Evolutionary conservation across 2,113 vertebrate genomes (phyloP), one percentile per base, ranked within the genome.

Genomic region (Ceyx melanurus): DNA sequence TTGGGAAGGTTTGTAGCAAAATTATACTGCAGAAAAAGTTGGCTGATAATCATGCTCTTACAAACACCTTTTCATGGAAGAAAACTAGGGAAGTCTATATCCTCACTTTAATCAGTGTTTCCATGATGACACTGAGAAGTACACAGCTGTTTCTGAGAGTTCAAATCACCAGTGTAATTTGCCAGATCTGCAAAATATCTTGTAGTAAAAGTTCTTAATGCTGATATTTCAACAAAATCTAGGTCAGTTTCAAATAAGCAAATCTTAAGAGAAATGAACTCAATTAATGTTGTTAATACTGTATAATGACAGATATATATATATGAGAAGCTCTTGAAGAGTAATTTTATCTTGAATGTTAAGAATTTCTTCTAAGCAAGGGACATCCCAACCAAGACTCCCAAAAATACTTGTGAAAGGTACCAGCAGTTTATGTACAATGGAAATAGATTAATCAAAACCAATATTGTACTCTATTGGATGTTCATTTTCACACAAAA

Each of bases 251-350:
- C 77, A 91, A 91, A 85, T 66, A 82, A 90, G 71, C 6, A 82
- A 82, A 71, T 95, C 93, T 95, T 94, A 92, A 62, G 89, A 97
- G 90, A 95, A 96, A 96, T 90, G 22, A 96, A 90, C 15, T 48
- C 64, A 93, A 85, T 96, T 96, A 95, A 61, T 88, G 26, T 71
- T 93, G 31, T 74, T 85, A 96, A 87, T 88, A 60, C 11, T 77
- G 15, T 77, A 51, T 82, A 94, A 85, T 87, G 64, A 82, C 28
- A 83, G 61, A 67, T 43, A 72, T 60, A 37, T 37, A 37, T 37
- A 51, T 78, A 56, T 42, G 10, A 88, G 22, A 86, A 78, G 29
- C 8, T 84, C 26, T 68, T 64, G 13, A 86, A 71, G 31, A 90
- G 23, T 67, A 1, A 68, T 86, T 92, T 79, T 65, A 33, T 77